Evolutionary conservation across 1,140 invertebrate genomes (phyloP).

Genomic region (Bactericera cockerelli): DNA sequence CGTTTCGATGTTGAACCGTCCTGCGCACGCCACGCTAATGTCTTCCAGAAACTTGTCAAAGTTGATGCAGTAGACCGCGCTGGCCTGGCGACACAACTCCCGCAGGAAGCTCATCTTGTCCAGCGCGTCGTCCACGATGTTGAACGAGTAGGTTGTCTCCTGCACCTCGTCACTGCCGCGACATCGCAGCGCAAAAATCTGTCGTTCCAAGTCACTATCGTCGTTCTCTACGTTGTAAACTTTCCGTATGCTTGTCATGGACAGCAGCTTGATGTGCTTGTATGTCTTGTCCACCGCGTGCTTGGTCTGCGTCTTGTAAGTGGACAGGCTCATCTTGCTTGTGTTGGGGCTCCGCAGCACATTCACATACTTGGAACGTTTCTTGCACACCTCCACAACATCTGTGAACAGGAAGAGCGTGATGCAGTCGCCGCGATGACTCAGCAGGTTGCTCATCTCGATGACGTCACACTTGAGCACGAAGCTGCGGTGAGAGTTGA

Average conservation of each 20-base stretch:
- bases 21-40: constrained; percentile 58
- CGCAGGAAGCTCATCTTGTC: constrained; percentile 66
- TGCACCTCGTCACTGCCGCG: constrained; percentile 68
- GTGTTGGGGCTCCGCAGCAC: constrained; percentile 50
- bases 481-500: constrained; percentile 81
- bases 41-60: constrained; percentile 49
- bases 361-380: constrained; percentile 62
- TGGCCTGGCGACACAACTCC: constrained; percentile 70
- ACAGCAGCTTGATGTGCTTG: constrained; percentile 80
- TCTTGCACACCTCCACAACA: constrained; percentile 70
- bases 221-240: constrained; percentile 69
- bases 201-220: neutral
- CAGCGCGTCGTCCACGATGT: constrained; percentile 54
- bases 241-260: constrained; percentile 69
- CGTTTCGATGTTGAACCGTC: constrained; percentile 67
- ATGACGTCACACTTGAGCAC: constrained; percentile 75
- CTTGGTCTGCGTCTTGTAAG: constrained; percentile 28
- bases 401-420: constrained; percentile 88
- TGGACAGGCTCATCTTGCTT: constrained; percentile 34
- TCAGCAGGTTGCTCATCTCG: constrained; percentile 70
- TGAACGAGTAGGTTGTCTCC: constrained; percentile 73
- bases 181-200: constrained; percentile 74
- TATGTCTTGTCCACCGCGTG: constrained; percentile 59
- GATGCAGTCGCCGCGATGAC: constrained; percentile 70
- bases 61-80: constrained; percentile 66